A percentile compares a stretch with the other conserved stretches of the same genome.
Evolutionary conservation across 2,888 invertebrate genomes (phyloP).

Genomic region (Homarus gammarus): DNA sequence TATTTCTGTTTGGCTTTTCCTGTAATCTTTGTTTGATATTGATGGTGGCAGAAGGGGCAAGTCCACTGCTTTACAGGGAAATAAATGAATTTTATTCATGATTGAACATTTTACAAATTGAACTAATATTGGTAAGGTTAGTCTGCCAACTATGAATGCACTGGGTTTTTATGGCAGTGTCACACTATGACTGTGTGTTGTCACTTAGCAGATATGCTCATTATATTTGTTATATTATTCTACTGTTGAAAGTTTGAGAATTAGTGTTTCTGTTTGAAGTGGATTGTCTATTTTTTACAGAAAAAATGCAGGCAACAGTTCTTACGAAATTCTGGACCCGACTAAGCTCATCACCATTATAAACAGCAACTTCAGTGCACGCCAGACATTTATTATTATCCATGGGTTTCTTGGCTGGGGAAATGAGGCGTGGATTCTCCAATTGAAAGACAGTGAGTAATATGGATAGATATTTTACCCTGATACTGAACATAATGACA

Average conservation of each 20-base stretch:
- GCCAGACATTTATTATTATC: slow-evolving; percentile 67
- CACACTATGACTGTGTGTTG: neutral
- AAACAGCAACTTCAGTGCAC: slow-evolving; percentile 10
- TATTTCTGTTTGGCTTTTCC: too few relatives aligned
- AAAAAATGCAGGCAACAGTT: neutral
- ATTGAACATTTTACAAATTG: too few relatives aligned
- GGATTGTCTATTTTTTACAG: slow-evolving; percentile 7
- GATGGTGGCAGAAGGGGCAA: too few relatives aligned
- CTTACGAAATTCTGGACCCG: slow-evolving; percentile 42
- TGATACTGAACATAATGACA: too few relatives aligned
- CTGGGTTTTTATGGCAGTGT: neutral
- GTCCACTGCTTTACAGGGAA: too few relatives aligned
- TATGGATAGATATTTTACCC: too few relatives aligned
- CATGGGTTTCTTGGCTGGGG: slow-evolving; percentile 75
- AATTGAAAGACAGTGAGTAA: slow-evolving; percentile 73
- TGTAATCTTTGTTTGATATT: too few relatives aligned
- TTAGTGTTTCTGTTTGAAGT: too few relatives aligned
- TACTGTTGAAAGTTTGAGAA: neutral
- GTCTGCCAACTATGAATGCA: too few relatives aligned
- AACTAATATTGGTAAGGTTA: too few relatives aligned
- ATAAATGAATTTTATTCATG: too few relatives aligned
- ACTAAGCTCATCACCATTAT: neutral
- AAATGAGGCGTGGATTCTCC: slow-evolving; percentile 66
- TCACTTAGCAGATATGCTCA: neutral
- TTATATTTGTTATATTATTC: neutral